Evolutionary conservation across 35 echinoderm and acorn worm species (phyloP).

Genomic region (Stichopus chloronotus): DNA sequence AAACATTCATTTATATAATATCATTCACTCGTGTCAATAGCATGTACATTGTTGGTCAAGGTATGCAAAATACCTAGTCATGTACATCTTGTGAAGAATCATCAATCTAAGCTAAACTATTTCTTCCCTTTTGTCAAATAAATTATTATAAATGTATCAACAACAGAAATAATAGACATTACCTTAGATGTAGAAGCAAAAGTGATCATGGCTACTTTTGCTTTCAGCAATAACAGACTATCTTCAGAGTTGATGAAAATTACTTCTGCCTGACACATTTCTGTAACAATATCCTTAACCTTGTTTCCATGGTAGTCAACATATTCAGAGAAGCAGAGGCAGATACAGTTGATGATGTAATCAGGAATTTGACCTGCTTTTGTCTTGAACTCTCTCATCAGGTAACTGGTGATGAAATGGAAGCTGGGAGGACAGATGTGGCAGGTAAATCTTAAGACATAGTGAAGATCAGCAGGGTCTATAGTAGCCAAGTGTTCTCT

Average conservation of each 20-base stretch:
- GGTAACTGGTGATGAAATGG: not conserved
- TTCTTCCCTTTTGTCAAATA: too few relatives aligned
- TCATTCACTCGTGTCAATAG: too few relatives aligned
- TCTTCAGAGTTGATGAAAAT: not conserved
- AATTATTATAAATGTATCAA: too few relatives aligned
- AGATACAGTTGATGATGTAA: constrained; percentile 31
- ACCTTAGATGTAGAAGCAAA: not conserved
- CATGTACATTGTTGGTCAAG: too few relatives aligned
- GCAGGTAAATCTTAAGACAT: not conserved
- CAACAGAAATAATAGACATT: too few relatives aligned
- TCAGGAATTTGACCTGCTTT: not conserved
- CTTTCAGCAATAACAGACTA: not conserved
- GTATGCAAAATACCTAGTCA: too few relatives aligned
- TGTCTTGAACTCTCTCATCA: not conserved
- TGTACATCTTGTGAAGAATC: too few relatives aligned
- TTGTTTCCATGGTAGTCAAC: not conserved
- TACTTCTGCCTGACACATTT: not conserved
- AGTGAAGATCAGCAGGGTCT: constrained; percentile 19
- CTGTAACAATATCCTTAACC: not conserved
- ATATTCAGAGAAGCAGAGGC: constrained; percentile 18
- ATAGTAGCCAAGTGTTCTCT: not conserved
- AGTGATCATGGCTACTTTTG: not conserved
- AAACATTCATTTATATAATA: too few relatives aligned
- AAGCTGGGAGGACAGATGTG: constrained; percentile 26
- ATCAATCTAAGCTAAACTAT: too few relatives aligned